Evolutionary conservation across 2,113 vertebrate genomes (phyloP), one percentile per base, ranked within the genome.

Genomic region (Felis chaus): DNA sequence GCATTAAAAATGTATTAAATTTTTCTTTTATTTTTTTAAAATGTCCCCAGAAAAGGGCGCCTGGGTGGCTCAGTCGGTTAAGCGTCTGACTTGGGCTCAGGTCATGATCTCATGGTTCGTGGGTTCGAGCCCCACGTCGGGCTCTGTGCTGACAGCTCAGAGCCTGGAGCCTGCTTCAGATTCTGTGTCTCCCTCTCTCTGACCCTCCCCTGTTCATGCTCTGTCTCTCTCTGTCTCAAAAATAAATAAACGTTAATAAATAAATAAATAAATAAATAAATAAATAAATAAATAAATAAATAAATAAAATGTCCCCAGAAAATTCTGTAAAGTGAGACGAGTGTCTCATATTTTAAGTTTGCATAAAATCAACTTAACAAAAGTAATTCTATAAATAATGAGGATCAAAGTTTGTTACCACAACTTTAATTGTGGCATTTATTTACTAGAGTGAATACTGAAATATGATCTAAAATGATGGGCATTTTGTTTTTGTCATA

Each of bases 1-100:
- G 18, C 5, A 36, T 97, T 97, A 85, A 96, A 91, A 90, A 85
- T 80, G 16, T 82, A 74, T 81, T 95, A 92, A 68, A 13, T 89
- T 10, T 91, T 91, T 36, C 12, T 86, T 85, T 63, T 6, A 11
- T 21, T 86, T 69, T 41, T 39, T 68, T 69, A 95, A 97, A 96
- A n/a, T 63, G 21, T 85, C 15, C 93, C 84, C 29, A 95, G 91
- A 78, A 95, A 82, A 1, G 39, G 39, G 39, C 39, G 4, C 39
- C 39, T 41, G 39, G 39, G 39, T 41, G 39, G 39, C 39, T 41
- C 39, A 41, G 39, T 41, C 4, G 39, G 39, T 41, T 41, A 41
- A 41, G 39, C 39, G 39, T 41, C 39, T 4, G 39, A 41, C 39
- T 41, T 41, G 4, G 39, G 39, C 39, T 41, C 39, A 5, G 39